Conservation (phyloP, 2,888 invertebrate species). For the Lithosia quadra region DNA sequence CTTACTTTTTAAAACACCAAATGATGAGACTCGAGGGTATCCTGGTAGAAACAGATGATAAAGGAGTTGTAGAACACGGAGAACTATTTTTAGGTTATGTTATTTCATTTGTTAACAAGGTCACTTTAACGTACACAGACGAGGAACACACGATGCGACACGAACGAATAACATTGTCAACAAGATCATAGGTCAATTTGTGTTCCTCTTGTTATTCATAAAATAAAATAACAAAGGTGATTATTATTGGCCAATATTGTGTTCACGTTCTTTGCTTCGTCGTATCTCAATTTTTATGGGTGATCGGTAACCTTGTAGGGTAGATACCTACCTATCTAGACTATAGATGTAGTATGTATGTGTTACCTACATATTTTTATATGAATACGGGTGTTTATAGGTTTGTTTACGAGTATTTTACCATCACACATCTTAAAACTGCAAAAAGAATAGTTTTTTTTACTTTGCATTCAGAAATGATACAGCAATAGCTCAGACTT, state of each 20-base stretch:
- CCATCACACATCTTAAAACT: too few relatives aligned
- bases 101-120: slow-evolving; percentile 57
- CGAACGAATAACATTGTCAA: background rate
- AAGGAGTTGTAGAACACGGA: slow-evolving; percentile 41
- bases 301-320: too few relatives aligned
- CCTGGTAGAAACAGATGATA: slow-evolving; percentile 34
- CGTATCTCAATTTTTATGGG: background rate
- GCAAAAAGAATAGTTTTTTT: too few relatives aligned
- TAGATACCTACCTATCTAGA: too few relatives aligned
- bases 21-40: slow-evolving; percentile 34
- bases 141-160: background rate
- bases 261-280: background rate
- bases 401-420: too few relatives aligned
- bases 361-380: too few relatives aligned
- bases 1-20: slow-evolving; percentile 47
- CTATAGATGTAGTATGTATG: too few relatives aligned
- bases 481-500: too few relatives aligned
- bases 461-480: too few relatives aligned
- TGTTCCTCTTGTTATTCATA: background rate
- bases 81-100: slow-evolving; percentile 63
- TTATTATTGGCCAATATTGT: background rate
- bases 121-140: slow-evolving; percentile 25
- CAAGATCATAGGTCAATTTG: background rate
- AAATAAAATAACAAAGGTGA: background rate
- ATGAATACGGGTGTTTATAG: too few relatives aligned